Percentiles rank a stretch among this genome's conserved stretches.
phyloP scores from a whole-genome alignment of 2,113 vertebrate species.

The Sinocyclocheilus anophthalmus region DNA sequence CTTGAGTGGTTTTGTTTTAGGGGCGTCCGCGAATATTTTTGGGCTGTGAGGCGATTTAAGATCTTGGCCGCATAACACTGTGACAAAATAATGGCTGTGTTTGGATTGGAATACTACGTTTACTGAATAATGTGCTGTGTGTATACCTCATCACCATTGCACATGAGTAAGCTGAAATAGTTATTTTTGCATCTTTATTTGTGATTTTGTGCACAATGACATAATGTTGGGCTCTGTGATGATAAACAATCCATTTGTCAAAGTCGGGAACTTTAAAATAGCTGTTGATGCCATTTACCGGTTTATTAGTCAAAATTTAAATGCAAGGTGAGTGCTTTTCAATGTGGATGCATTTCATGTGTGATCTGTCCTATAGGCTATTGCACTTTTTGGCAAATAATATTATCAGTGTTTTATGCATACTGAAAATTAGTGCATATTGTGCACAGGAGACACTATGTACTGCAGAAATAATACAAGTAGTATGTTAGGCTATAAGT shows the following conservation, averaged over 20 bases:
- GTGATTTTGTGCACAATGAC: not conserved
- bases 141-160: not conserved
- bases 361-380: not conserved
- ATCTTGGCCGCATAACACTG: not conserved
- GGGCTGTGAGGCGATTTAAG: not conserved
- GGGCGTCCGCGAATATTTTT: not conserved
- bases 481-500: not conserved
- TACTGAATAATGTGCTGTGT: not conserved
- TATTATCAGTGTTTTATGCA: not conserved
- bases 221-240: not conserved
- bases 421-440: not conserved
- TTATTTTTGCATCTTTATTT: not conserved
- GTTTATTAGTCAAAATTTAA: not conserved
- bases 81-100: slow-evolving; percentile 27
- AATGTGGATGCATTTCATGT: not conserved
- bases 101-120: not conserved
- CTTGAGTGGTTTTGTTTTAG: slow-evolving; percentile 28
- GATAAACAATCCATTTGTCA: not conserved
- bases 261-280: not conserved
- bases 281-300: not conserved
- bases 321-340: not conserved
- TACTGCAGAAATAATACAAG: not conserved
- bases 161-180: not conserved
- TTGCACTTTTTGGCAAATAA: not conserved
- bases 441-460: not conserved